Conservation (phyloP, 2,888 invertebrate genomes). For the Orchesella flavescens region DNA sequence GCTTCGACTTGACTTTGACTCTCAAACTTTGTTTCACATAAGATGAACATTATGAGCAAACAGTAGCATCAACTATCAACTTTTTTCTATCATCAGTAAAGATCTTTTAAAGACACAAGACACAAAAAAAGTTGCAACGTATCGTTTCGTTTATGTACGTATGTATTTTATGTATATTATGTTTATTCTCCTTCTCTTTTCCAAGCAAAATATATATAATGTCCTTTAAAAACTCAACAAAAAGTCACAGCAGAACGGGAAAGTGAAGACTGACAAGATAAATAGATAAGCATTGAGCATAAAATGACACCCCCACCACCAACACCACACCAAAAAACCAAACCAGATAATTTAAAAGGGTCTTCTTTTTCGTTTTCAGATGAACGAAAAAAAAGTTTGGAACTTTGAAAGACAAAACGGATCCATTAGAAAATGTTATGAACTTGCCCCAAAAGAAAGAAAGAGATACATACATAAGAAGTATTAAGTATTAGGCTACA, state of each 20-base stretch:
- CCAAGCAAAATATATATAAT: too few species aligned
- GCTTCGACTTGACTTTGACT: too few species aligned
- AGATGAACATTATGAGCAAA: too few species aligned
- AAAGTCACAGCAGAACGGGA: neutral
- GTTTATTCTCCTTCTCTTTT: neutral
- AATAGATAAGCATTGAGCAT: slow-evolving; percentile 43
- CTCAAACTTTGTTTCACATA: too few species aligned
- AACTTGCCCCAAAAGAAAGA: slow-evolving; percentile 8
- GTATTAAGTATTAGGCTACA: too few species aligned
- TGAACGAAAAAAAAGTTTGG: neutral
- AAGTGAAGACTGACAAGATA: slow-evolving; percentile 30
- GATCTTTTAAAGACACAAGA: neutral
- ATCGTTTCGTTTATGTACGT: too few species aligned
- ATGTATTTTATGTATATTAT: neutral
- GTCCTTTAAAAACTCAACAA: slow-evolving; percentile 11
- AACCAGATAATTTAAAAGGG: slow-evolving; percentile 34
- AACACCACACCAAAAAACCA: too few species aligned
- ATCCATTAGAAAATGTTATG: slow-evolving; percentile 32
- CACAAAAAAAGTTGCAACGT: slow-evolving; percentile 1
- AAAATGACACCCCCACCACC: slow-evolving; percentile 19
- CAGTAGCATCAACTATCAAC: too few species aligned
- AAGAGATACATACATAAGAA: too few species aligned
- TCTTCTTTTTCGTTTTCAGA: neutral
- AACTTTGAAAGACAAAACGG: slow-evolving; percentile 31
- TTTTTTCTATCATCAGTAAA: neutral